phyloP scores from a whole-genome alignment of 1,140 invertebrate genomes.

The Drosophila pallidifrons region DNA sequence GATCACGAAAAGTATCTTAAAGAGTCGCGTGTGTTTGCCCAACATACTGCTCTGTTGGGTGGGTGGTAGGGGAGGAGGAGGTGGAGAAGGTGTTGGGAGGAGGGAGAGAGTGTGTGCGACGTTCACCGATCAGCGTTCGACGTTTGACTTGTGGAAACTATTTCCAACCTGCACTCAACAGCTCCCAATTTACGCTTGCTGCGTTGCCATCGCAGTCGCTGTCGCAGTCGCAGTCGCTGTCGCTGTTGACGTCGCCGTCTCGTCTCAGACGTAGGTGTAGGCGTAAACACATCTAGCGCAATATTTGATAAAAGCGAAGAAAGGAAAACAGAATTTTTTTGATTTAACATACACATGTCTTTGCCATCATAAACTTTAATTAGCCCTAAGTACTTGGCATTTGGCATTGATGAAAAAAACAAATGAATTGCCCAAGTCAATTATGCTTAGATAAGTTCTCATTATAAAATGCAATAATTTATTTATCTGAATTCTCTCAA shows the following conservation, averaged over 20 bases:
- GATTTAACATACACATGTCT: too few relatives aligned
- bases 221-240: too few relatives aligned
- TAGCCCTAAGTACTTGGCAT: too few relatives aligned
- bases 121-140: neutral
- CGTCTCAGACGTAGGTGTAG: neutral
- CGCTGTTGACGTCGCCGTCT: neutral
- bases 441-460: too few relatives aligned
- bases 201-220: neutral
- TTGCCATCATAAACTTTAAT: too few relatives aligned
- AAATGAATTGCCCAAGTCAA: too few relatives aligned
- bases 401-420: too few relatives aligned
- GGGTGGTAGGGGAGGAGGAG: too few relatives aligned
- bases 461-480: too few relatives aligned
- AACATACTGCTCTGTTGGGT: constrained; percentile 30
- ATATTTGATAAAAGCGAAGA: constrained; percentile 54
- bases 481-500: too few relatives aligned
- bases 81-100: too few relatives aligned
- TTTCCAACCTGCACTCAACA: constrained; percentile 8
- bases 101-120: neutral
- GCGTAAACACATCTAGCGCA: neutral
- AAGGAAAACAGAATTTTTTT: constrained; percentile 33
- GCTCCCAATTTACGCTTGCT: constrained; percentile 1
- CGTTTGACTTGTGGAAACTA: constrained; percentile 13
- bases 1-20: constrained; percentile 52
- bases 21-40: constrained; percentile 45